Evolutionary conservation across 2,888 invertebrate species (phyloP).

Genomic region (Pollenia griseotomentosa): DNA sequence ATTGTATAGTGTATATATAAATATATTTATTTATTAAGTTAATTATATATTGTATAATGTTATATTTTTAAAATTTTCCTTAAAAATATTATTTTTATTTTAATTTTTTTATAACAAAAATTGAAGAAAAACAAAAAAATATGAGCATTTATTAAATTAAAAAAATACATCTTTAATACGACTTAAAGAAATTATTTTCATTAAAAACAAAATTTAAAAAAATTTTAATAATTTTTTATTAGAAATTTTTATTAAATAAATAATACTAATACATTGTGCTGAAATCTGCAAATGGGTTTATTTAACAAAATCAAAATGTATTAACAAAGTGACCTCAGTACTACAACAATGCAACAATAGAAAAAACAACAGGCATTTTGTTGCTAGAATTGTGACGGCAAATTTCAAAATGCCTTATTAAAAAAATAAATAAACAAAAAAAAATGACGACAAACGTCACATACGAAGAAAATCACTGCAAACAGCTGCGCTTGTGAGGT

Average conservation of each 20-base stretch:
- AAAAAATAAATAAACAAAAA: too few relatives aligned
- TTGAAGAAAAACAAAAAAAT: slow-evolving; percentile 13
- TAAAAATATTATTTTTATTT: slow-evolving; percentile 37
- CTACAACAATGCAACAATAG: too few relatives aligned
- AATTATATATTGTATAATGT: slow-evolving; percentile 51
- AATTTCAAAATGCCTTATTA: too few relatives aligned
- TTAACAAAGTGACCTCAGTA: too few relatives aligned
- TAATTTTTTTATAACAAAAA: slow-evolving; percentile 43
- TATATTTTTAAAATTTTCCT: slow-evolving; percentile 50
- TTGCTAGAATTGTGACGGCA: too few relatives aligned
- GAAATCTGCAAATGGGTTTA: too few relatives aligned
- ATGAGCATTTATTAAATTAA: slow-evolving; percentile 66
- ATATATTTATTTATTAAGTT: slow-evolving; percentile 70
- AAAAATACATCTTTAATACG: background rate
- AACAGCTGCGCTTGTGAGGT: too few relatives aligned
- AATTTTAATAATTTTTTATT: background rate
- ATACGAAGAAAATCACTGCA: too few relatives aligned
- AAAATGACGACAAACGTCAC: too few relatives aligned
- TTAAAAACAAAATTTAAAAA: background rate
- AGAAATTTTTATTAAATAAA: slow-evolving; percentile 8
- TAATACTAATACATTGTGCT: background rate
- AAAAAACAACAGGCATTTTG: too few relatives aligned
- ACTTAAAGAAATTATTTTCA: slow-evolving; percentile 21
- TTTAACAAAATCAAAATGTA: too few relatives aligned
- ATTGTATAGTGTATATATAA: slow-evolving; percentile 73